phyloP scores from a whole-genome alignment of 2,888 invertebrate species.

The Buathra laborator region DNA sequence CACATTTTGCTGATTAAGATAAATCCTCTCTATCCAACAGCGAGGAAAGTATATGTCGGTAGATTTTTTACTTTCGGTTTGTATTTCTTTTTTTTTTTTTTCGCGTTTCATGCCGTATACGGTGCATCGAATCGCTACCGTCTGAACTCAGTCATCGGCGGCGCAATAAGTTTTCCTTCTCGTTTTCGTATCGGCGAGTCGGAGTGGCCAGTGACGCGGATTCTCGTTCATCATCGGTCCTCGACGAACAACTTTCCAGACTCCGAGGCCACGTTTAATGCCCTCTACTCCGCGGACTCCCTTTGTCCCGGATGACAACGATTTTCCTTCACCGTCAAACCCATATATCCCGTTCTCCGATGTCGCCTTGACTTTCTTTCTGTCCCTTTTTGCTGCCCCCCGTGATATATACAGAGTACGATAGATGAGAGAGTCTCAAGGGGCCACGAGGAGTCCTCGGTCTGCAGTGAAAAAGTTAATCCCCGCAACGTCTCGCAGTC shows the following conservation, averaged over 20 bases:
- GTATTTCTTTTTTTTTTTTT: not conserved
- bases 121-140: conserved; percentile 4
- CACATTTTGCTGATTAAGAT: too few relatives aligned
- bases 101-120: not conserved
- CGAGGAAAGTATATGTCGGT: too few relatives aligned
- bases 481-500: not conserved
- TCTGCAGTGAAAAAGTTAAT: conserved; percentile 36
- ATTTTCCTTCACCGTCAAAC: conserved; percentile 56
- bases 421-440: conserved; percentile 54
- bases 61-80: not conserved
- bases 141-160: conserved; percentile 15
- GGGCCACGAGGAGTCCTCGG: conserved; percentile 7
- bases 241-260: conserved; percentile 51
- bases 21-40: too few relatives aligned
- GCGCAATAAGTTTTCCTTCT: conserved; percentile 27
- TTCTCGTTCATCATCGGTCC: conserved; percentile 62
- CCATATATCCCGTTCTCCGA: conserved; percentile 23
- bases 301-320: conserved; percentile 61
- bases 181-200: conserved; percentile 49
- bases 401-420: conserved; percentile 27
- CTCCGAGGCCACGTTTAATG: conserved; percentile 52
- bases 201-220: conserved; percentile 45
- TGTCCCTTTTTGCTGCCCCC: conserved; percentile 26
- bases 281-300: conserved; percentile 34
- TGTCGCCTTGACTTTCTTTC: conserved; percentile 32